phyloP scores from a whole-genome alignment of 1,140 invertebrate genomes.

The Trichonephila clavata region DNA sequence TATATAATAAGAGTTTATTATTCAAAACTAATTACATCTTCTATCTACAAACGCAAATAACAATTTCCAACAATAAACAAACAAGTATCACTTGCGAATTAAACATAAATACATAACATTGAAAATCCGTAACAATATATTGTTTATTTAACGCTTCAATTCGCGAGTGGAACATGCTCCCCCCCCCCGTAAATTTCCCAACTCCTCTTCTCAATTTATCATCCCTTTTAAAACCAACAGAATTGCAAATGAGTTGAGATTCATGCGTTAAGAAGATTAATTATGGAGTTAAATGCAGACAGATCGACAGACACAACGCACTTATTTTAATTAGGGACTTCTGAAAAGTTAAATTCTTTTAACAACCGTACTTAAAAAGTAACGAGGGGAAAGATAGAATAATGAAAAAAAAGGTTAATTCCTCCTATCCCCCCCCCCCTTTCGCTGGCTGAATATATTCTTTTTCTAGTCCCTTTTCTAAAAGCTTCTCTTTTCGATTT shows the following conservation, averaged over 20 bases:
- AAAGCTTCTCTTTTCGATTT: not conserved
- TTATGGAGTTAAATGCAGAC: conserved; percentile 13
- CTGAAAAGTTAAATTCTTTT: conserved; percentile 5
- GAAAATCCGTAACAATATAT: not conserved
- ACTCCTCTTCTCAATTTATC: not conserved
- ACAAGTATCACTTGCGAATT: not conserved
- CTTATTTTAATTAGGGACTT: not conserved
- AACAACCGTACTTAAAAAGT: conserved; percentile 32
- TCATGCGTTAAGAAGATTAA: conserved; percentile 30
- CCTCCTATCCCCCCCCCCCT: not conserved
- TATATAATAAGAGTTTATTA: too few relatives aligned
- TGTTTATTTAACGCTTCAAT: not conserved
- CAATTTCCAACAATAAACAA: not conserved
- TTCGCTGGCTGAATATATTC: not conserved
- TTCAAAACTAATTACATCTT: too few relatives aligned
- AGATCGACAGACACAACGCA: conserved; percentile 4
- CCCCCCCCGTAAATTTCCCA: not conserved
- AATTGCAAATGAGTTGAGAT: conserved; percentile 28
- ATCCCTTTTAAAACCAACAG: not conserved
- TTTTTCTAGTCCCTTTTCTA: not conserved
- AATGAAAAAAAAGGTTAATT: not conserved
- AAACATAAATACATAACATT: not conserved
- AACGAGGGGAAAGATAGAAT: not conserved
- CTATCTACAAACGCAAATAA: too few relatives aligned
- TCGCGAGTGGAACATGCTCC: not conserved